Base-by-base conservation (phyloP, 2,113 vertebrate species). In the Hoplias malabaricus region DNA sequence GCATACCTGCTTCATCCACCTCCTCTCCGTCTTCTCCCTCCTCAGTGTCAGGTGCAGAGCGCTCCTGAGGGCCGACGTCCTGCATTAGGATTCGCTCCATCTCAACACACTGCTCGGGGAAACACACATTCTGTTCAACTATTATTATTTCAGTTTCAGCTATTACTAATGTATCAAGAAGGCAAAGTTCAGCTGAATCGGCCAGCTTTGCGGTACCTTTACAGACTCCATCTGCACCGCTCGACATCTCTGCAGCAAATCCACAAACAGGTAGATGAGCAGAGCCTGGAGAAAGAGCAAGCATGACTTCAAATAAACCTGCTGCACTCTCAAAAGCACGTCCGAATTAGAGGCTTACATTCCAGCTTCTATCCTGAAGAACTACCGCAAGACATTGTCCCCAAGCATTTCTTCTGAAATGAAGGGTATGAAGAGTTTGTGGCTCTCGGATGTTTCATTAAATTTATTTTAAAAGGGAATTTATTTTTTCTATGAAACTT, bases 261-360 rank as follows among this genome's bases (percentile, higher is more conserved):
- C 91, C 77, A 92, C 91, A 85, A 92, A 92, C 80, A 92, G 84
- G 84, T 90, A 91, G 70, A 91, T 89, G 14, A 93, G 87, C 68
- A 92, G 76, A 48, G 85, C 88, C 92, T 91, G 78, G 53, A 7
- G 40, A 80, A 50, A 31, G 13, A 34, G 42, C n/a, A 27, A 73
- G 31, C 7, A 5, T 7, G 19, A 34, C 12, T 14, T 43, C 8
- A 33, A 61, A 23, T 14, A 43, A 19, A 48, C n/a, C n/a, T n/a
- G n/a, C n/a, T n/a, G n/a, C n/a, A n/a, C n/a, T n/a, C n/a, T n/a
- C n/a, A n/a, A n/a, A n/a, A n/a, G n/a, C n/a, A n/a, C n/a, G n/a
- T n/a, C n/a, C n/a, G n/a, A n/a, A n/a, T n/a, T n/a, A n/a, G n/a
- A n/a, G n/a, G n/a, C n/a, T n/a, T n/a, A n/a, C n/a, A n/a, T n/a